phyloP scores from a whole-genome alignment of 1,140 invertebrate genomes.

The Euura saliciscinereae region DNA sequence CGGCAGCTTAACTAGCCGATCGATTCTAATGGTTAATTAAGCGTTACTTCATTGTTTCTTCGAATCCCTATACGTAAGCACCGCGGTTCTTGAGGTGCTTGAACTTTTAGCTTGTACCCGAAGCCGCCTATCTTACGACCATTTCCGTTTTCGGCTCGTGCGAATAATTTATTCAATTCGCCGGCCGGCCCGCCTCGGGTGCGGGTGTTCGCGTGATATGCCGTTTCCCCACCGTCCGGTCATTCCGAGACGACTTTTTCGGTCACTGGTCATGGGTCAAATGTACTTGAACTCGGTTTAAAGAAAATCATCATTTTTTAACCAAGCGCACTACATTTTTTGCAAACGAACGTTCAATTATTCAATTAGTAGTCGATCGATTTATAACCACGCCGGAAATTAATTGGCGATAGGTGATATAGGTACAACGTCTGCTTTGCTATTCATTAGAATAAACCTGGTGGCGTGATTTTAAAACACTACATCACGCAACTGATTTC shows the following conservation, averaged over 20 bases:
- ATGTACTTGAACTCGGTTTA: too few relatives aligned
- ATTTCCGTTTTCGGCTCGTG: not conserved
- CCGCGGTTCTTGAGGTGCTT: not conserved
- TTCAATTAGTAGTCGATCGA: too few relatives aligned
- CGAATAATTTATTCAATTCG: slow-evolving; percentile 5
- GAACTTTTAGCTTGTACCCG: not conserved
- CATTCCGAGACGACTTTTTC: not conserved
- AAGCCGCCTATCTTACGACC: not conserved
- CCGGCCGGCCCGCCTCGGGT: not conserved
- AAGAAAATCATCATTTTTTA: too few relatives aligned
- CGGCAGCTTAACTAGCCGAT: not conserved
- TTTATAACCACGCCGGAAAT: too few relatives aligned
- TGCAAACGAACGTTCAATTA: too few relatives aligned
- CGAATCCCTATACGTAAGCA: slow-evolving; percentile 3
- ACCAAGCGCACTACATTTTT: too few relatives aligned
- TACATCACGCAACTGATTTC: too few relatives aligned
- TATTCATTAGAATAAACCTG: too few relatives aligned
- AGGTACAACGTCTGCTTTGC: too few relatives aligned
- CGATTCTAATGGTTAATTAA: not conserved
- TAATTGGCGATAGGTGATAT: too few relatives aligned
- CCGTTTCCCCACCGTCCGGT: not conserved
- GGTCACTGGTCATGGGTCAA: not conserved
- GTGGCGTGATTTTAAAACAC: too few relatives aligned
- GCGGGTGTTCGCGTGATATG: not conserved
- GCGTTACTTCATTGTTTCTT: not conserved